Percentiles rank a stretch among this genome's conserved stretches.
Conservation (phyloP, 2,113 vertebrate genomes). For the Phaethornis superciliosus region DNA sequence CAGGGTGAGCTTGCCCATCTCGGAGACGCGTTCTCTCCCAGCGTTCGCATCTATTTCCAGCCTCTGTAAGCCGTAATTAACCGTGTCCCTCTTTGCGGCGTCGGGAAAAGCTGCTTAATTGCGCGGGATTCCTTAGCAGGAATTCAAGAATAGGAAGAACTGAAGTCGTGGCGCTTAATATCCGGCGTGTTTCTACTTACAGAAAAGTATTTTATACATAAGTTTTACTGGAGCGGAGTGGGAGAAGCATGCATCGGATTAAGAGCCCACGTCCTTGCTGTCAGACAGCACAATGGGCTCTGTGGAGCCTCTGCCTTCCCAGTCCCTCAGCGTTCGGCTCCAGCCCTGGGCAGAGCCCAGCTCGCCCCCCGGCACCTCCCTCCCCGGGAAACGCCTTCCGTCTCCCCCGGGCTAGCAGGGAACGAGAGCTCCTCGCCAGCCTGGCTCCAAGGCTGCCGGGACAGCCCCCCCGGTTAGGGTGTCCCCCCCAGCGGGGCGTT, state of each 20-base stretch:
- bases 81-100: neutral
- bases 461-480: neutral
- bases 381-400: neutral
- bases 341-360: neutral
- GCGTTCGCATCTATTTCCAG: neutral
- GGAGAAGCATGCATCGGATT: neutral
- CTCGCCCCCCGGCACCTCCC: neutral
- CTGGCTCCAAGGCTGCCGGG: neutral
- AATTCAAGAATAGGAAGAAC: neutral
- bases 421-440: neutral
- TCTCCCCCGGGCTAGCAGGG: neutral
- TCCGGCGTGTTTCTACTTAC: neutral
- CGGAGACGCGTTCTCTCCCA: neutral
- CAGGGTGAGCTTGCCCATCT: neutral
- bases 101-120: neutral
- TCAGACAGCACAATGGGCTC: neutral
- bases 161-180: neutral
- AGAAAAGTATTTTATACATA: neutral
- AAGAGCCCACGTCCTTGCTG: neutral
- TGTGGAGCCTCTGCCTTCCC: neutral
- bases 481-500: neutral
- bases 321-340: too few species aligned
- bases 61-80: conserved; percentile 26
- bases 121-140: neutral
- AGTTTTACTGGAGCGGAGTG: neutral